A percentile compares a stretch with the other conserved stretches of the same genome.
Conservation (phyloP, 2,113 vertebrate species). For the Echinops telfairi region DNA sequence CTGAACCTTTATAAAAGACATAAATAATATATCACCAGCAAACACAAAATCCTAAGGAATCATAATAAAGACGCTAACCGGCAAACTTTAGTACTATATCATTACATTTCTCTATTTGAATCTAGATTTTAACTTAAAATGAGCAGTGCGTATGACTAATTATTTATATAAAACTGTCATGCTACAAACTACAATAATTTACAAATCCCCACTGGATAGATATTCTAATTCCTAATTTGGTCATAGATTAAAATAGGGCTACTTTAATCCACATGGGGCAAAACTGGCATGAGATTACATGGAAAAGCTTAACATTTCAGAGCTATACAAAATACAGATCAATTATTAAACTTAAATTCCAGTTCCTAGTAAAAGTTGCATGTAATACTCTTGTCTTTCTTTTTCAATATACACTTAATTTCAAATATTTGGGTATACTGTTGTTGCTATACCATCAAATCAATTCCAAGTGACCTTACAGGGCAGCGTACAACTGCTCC, state of each 20-base stretch:
- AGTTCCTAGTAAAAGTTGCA: conserved; percentile 72
- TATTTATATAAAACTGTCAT: conserved; percentile 88
- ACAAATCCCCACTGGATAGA: conserved; percentile 88
- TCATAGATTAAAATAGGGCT: conserved; percentile 89
- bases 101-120: conserved; percentile 70
- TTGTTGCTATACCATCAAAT: not conserved
- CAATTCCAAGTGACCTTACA: not conserved
- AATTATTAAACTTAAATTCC: conserved; percentile 74
- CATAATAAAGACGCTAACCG: not conserved
- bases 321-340: conserved; percentile 79
- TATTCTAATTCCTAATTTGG: conserved; percentile 93
- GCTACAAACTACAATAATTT: conserved; percentile 89
- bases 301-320: conserved; percentile 86
- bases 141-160: conserved; percentile 84
- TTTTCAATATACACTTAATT: conserved; percentile 62
- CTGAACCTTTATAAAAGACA: conserved; percentile 46
- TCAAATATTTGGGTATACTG: conserved; percentile 14
- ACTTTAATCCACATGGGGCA: conserved; percentile 92
- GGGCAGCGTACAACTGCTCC: not conserved
- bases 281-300: conserved; percentile 89
- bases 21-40: conserved; percentile 44
- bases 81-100: conserved; percentile 39
- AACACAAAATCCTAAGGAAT: conserved; percentile 31
- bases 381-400: conserved; percentile 60
- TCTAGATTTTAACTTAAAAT: conserved; percentile 83